Base-by-base conservation (phyloP, 2,113 vertebrate species). In the Phainopepla nitens region DNA sequence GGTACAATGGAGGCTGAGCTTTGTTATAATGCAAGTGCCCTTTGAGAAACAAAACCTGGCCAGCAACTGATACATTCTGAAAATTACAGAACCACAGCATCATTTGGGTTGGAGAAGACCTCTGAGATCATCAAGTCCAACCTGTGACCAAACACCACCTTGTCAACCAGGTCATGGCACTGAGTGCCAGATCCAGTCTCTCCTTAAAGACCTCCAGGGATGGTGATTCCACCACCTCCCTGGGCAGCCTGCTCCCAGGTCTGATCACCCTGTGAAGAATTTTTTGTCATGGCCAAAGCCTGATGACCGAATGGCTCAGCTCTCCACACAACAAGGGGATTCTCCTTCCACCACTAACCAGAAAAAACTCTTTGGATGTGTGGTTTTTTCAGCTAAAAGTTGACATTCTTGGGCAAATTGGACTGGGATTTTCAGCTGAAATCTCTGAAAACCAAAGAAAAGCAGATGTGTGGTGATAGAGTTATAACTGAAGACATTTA, bases 101-200 rank as follows among this genome's bases (percentile, higher is more conserved):
- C 44, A 44, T 0, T 25, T 14, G 28, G n/a, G 19, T 3, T 51
- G 68, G 77, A 65, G n/a, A 58, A 39, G 36, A 11, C 1, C 15
- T 39, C 39, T 15, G 45, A 25, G 60, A 11, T 28, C 51, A 33
- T 28, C 4, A 1, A 64, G 42, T 27, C 44, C 51, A 51, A 20
- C 22, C 22, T 5, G 0, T n/a, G 60, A 45, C 4, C 19, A 12
- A 50, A 3, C 36, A 16, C 13, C 36, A 50, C 27, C 2, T 0
- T 50, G 35, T 57, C 31, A 50, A 3, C 17, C 66, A 71, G 29
- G 35, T 2, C 57, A 19, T 8, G 41, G 35, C 66, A 10, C 13
- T 44, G 18, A 73, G 57, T 49, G 24, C 20, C 41, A 35, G 1
- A 0, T 36, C 25, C 58, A 42, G 19, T 3, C 53, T n/a, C 58